These are phyloP conservation scores for Agonopterix heracliana DNA, from an alignment of 2,888 invertebrate species.

Conservation along the genomic window DNA sequence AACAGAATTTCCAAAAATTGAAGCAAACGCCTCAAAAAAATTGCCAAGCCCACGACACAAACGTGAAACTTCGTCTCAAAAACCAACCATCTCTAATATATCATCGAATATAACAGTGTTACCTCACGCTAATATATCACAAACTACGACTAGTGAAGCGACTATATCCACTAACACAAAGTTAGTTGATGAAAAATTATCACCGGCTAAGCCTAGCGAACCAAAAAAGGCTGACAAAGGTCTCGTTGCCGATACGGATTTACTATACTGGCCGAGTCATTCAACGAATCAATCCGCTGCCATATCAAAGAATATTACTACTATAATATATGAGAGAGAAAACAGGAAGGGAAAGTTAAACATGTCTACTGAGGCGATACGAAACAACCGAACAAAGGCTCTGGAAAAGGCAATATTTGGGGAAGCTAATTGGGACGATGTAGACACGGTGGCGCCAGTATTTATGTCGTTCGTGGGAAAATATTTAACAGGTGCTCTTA, in stretches of 20 bases:
- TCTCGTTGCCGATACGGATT: slow-evolving; percentile 34
- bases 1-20: slow-evolving; percentile 33
- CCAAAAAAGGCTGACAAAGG: slow-evolving; percentile 36
- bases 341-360: slow-evolving; percentile 50
- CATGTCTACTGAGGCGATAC: slow-evolving; percentile 44
- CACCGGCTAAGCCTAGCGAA: slow-evolving; percentile 2
- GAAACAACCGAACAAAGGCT: slow-evolving; percentile 40
- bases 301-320: slow-evolving; percentile 44
- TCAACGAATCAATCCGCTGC: slow-evolving; percentile 18
- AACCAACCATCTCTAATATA: background rate
- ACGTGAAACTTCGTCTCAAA: slow-evolving; percentile 23
- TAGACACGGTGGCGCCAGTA: slow-evolving; percentile 53
- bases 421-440: slow-evolving; percentile 58
- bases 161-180: background rate
- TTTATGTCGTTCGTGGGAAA: slow-evolving; percentile 65
- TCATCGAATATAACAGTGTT: background rate
- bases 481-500: slow-evolving; percentile 57
- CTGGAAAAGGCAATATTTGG: slow-evolving; percentile 61
- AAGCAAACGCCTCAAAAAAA: slow-evolving; percentile 29
- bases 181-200: background rate
- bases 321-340: slow-evolving; percentile 50
- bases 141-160: background rate
- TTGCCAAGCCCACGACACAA: slow-evolving; percentile 29
- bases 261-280: slow-evolving; percentile 56
- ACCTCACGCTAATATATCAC: background rate